Base-by-base conservation (phyloP, 2,797 vertebrate genomes). In the Danio jaintianensis region DNA sequence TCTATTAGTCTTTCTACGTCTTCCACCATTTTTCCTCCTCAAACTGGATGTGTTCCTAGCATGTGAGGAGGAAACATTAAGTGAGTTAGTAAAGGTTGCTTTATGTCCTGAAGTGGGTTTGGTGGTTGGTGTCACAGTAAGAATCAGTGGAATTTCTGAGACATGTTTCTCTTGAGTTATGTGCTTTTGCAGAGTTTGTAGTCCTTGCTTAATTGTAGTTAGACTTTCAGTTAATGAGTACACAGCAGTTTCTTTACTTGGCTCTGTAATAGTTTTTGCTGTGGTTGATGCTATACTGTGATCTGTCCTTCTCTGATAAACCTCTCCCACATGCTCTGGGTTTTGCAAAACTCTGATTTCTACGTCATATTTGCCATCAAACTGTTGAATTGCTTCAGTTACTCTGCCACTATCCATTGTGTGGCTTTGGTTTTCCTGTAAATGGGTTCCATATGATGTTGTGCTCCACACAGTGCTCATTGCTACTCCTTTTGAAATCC, bases 1-100 rank as follows among this genome's bases (percentile, higher is more conserved):
- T 87, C 91, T 93, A 79, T 95, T 94, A 18, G 91, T 93, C 20
- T 92, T 93, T 80, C 89, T 93, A 82, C 86, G 91, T 80, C 90
- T 93, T 11, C 92, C 92, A 0, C 91, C 88, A 11, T 92, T 92
- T 83, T 89, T 93, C 81, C 85, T 94, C 50, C 90, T 92, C 18
- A 91, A 82, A 78, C 86, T 88, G 2, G 85, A 88, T 38, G 85
- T 73, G 78, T 79, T 87, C 83, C 22, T 73, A 7, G 68, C 67
- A 79, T 15, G 58, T 63, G 83, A n/a, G 2, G 45, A 68, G 3
- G 55, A 80, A 22, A 16, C 59, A 70, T 29, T 62, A 47, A 40
- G 10, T 79, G 78, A 74, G 74, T 74, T 64, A 64, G 43, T 53
- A 52, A 70, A 81, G 68, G 63, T 85, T 63, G 7, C 0, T 84